phyloP scores from a whole-genome alignment of 2,113 vertebrate species.

The Bubalus kerabau region DNA sequence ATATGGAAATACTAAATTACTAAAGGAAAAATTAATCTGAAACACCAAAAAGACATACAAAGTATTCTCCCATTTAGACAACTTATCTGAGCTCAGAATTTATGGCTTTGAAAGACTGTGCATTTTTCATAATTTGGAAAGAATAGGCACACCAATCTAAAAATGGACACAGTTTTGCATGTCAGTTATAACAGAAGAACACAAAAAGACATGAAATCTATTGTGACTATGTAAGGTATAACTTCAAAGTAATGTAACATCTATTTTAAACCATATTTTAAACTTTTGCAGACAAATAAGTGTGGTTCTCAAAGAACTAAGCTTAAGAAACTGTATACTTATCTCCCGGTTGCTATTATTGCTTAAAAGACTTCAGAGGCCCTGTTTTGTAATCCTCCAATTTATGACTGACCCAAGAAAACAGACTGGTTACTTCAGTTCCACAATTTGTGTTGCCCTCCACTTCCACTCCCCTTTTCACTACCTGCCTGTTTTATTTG shows the following conservation, averaged over 20 bases:
- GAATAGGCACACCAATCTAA: background rate
- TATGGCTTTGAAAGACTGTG: background rate
- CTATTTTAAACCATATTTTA: background rate
- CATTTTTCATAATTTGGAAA: background rate
- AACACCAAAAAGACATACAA: background rate
- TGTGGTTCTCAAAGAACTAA: background rate
- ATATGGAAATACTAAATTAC: background rate
- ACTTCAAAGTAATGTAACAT: background rate
- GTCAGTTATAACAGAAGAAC: slow-evolving; percentile 5
- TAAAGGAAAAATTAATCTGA: background rate
- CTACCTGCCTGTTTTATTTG: background rate
- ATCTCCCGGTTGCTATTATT: background rate
- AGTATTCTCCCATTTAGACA: slow-evolving; percentile 1
- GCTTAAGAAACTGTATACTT: background rate
- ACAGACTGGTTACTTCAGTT: background rate
- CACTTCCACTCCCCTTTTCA: background rate
- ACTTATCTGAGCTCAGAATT: background rate
- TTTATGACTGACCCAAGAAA: background rate
- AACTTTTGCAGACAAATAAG: background rate
- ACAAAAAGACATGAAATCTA: slow-evolving; percentile 6
- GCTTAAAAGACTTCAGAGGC: background rate
- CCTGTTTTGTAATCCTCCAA: background rate
- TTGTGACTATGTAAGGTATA: background rate
- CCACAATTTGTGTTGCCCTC: background rate
- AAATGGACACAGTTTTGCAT: slow-evolving; percentile 25